Conservation (phyloP, 2,888 invertebrate species). For the Sinhomidia bicolor region DNA sequence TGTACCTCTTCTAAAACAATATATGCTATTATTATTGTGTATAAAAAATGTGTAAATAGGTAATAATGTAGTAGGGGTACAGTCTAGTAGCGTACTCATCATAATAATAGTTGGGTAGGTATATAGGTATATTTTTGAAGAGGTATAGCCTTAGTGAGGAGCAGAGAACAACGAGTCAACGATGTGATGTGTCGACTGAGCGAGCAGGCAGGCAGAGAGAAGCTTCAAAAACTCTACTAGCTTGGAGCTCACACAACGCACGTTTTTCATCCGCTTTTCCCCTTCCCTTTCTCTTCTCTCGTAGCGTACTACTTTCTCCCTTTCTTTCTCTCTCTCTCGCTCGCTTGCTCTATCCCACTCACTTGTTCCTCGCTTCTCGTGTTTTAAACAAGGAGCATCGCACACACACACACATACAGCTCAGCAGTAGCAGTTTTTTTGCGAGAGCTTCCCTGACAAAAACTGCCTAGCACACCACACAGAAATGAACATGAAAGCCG, state of each 20-base stretch:
- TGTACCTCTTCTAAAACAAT: no score
- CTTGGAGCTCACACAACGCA: neutral
- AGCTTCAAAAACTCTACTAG: neutral
- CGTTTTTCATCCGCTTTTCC: constrained; percentile 13
- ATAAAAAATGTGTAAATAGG: no score
- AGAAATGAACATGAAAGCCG: constrained; percentile 71
- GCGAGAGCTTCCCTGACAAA: constrained; percentile 32
- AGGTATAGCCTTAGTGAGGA: no score
- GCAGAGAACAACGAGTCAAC: neutral
- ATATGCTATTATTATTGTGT: no score
- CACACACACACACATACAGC: neutral
- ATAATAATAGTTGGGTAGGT: no score
- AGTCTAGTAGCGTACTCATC: no score
- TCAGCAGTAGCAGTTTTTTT: neutral
- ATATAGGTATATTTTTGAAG: no score
- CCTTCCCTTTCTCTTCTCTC: no score
- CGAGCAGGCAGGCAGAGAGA: neutral
- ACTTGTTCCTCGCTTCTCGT: neutral
- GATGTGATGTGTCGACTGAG: constrained; percentile 30
- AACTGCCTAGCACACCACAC: neutral
- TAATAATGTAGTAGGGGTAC: no score
- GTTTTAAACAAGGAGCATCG: neutral
- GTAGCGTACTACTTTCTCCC: no score
- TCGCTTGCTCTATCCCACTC: no score
- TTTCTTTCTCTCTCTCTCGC: neutral